phyloP scores from a whole-genome alignment of 2,797 vertebrate species.

The Oreonectes daqikongensis region DNA sequence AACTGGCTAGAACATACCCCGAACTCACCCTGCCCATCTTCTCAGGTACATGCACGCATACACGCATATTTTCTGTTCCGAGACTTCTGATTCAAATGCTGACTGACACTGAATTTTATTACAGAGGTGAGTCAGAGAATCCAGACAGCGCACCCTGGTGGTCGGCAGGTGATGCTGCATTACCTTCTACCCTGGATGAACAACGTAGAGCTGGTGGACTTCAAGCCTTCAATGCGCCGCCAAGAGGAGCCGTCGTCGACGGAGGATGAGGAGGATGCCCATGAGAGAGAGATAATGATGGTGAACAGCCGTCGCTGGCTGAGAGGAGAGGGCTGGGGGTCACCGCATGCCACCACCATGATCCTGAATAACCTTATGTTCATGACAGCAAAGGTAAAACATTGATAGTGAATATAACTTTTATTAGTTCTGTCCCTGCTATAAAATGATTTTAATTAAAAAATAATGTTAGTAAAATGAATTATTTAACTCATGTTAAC shows the following conservation, averaged over 20 bases:
- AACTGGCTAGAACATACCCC: conserved; percentile 94
- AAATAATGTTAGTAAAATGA: too few species aligned
- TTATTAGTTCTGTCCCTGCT: not conserved
- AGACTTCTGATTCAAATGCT: not conserved
- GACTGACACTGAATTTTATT: conserved; percentile 3
- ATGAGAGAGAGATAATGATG: conserved; percentile 90
- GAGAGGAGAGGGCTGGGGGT: conserved; percentile 96
- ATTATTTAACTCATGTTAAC: too few species aligned
- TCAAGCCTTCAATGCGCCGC: conserved; percentile 82
- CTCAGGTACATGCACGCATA: conserved; percentile 82
- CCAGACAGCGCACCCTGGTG: conserved; percentile 93
- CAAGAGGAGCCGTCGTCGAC: conserved; percentile 76
- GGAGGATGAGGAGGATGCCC: conserved; percentile 83
- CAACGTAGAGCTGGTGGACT: conserved; percentile 95
- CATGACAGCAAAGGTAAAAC: conserved; percentile 95
- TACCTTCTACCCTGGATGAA: conserved; percentile 99
- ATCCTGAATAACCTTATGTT: conserved; percentile 99
- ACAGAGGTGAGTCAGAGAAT: conserved; percentile 98
- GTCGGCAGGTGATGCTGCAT: conserved; percentile 97
- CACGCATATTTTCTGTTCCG: not conserved
- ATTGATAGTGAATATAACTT: not conserved
- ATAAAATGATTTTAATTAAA: not conserved
- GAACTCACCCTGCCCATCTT: conserved; percentile 96
- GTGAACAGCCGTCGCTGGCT: conserved; percentile 96
- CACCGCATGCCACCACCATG: conserved; percentile 94